Percentiles rank a stretch among this genome's conserved stretches.
phyloP scores from a whole-genome alignment of 1,140 invertebrate genomes.

The Triops cancriformis region DNA sequence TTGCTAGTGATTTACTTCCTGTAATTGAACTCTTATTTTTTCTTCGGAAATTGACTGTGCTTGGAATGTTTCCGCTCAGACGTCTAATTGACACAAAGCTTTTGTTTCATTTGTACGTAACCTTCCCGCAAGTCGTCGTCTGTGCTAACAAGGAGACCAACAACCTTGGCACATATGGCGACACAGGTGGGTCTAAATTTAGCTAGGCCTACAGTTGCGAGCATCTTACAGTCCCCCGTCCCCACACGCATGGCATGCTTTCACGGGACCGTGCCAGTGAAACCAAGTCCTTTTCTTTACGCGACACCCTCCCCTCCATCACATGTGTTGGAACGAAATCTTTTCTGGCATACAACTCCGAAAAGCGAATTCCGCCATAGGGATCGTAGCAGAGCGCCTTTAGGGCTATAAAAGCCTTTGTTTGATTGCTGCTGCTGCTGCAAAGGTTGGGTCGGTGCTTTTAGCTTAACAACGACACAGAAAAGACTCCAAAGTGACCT shows the following conservation, averaged over 20 bases:
- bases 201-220: neutral
- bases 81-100: too few relatives aligned
- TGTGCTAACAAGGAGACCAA: neutral
- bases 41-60: too few relatives aligned
- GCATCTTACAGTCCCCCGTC: neutral
- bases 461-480: too few relatives aligned
- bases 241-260: neutral
- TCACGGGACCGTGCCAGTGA: neutral
- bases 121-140: too few relatives aligned
- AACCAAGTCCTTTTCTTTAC: neutral
- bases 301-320: neutral
- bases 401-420: neutral
- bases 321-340: neutral
- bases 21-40: too few relatives aligned
- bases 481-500: too few relatives aligned
- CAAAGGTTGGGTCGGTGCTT: too few relatives aligned
- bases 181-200: constrained; percentile 10
- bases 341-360: neutral
- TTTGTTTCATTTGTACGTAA: too few relatives aligned
- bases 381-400: too few relatives aligned
- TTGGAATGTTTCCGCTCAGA: too few relatives aligned
- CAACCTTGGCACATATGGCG: constrained; percentile 8
- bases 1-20: too few relatives aligned
- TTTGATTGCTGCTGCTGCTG: neutral
- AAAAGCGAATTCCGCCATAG: neutral